Conservation (phyloP, 2,113 vertebrate species). For the Stegastes partitus region DNA sequence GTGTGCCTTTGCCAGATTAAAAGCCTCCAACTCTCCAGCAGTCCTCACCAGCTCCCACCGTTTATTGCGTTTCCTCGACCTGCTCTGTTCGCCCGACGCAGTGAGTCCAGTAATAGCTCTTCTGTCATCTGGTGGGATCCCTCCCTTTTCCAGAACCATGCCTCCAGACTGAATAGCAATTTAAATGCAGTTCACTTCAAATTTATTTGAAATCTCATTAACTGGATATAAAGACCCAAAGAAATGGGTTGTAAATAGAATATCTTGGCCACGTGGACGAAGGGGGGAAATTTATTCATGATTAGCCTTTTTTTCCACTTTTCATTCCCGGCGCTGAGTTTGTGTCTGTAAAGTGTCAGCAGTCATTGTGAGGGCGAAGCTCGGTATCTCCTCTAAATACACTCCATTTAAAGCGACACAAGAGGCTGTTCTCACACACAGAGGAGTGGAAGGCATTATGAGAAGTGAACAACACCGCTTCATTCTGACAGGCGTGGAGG, state of each 20-base stretch:
- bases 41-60: slow-evolving; percentile 34
- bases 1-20: slow-evolving; percentile 64
- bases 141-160: slow-evolving; percentile 66
- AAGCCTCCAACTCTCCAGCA: slow-evolving; percentile 59
- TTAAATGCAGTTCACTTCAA: slow-evolving; percentile 81
- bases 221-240: slow-evolving; percentile 77
- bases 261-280: slow-evolving; percentile 72
- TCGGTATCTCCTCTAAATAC: slow-evolving; percentile 66
- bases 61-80: slow-evolving; percentile 67
- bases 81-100: slow-evolving; percentile 56
- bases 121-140: slow-evolving; percentile 73
- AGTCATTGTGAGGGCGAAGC: slow-evolving; percentile 65
- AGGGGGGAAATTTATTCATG: slow-evolving; percentile 76
- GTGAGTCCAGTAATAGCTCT: slow-evolving; percentile 69
- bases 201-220: slow-evolving; percentile 85
- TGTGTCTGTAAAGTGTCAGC: slow-evolving; percentile 70
- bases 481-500: slow-evolving; percentile 16
- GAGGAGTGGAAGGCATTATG: slow-evolving; percentile 47
- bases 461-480: slow-evolving; percentile 46
- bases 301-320: slow-evolving; percentile 67
- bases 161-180: slow-evolving; percentile 76
- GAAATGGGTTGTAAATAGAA: slow-evolving; percentile 82
- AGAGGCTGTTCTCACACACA: slow-evolving; percentile 57
- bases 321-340: slow-evolving; percentile 47
- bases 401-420: slow-evolving; percentile 64